phyloP scores from a whole-genome alignment of 2,797 vertebrate species.

The Orestias chungarensis region DNA sequence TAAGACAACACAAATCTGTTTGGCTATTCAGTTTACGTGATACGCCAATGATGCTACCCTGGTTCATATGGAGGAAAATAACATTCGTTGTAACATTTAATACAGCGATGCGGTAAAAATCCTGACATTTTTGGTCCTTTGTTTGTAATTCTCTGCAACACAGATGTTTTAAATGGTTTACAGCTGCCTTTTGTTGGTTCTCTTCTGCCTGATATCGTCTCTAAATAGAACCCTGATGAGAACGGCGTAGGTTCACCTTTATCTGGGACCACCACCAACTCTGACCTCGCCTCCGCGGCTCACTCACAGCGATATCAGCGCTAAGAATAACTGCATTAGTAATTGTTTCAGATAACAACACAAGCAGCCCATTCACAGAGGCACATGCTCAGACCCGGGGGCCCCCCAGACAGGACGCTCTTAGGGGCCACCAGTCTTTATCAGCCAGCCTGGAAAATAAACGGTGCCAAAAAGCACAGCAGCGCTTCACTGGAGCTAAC shows the following conservation, averaged over 20 bases:
- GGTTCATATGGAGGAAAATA: not conserved
- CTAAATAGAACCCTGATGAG: slow-evolving; percentile 22
- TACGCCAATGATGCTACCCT: not conserved
- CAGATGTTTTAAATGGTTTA: not conserved
- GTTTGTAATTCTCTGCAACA: not conserved
- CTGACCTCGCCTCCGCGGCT: slow-evolving; percentile 58
- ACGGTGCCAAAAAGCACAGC: slow-evolving; percentile 51
- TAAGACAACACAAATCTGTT: slow-evolving; percentile 16
- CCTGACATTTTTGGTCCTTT: not conserved
- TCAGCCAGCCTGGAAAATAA: slow-evolving; percentile 61
- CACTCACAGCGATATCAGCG: slow-evolving; percentile 72
- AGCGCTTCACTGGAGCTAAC: slow-evolving; percentile 61
- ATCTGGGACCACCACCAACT: slow-evolving; percentile 60
- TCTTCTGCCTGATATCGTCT: slow-evolving; percentile 19
- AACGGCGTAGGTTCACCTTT: slow-evolving; percentile 43
- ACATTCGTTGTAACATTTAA: not conserved
- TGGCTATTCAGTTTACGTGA: not conserved
- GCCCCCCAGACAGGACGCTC: slow-evolving; percentile 60
- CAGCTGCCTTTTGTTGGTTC: slow-evolving; percentile 11
- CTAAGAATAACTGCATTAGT: slow-evolving; percentile 79
- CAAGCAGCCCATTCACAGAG: slow-evolving; percentile 60
- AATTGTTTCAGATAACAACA: slow-evolving; percentile 72
- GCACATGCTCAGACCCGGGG: slow-evolving; percentile 70
- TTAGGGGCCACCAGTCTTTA: slow-evolving; percentile 58
- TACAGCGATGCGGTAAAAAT: not conserved